Percentiles rank a stretch among this genome's conserved stretches.
phyloP scores from a whole-genome alignment of 2,113 vertebrate genomes.

The Chaenocephalus aceratus region DNA sequence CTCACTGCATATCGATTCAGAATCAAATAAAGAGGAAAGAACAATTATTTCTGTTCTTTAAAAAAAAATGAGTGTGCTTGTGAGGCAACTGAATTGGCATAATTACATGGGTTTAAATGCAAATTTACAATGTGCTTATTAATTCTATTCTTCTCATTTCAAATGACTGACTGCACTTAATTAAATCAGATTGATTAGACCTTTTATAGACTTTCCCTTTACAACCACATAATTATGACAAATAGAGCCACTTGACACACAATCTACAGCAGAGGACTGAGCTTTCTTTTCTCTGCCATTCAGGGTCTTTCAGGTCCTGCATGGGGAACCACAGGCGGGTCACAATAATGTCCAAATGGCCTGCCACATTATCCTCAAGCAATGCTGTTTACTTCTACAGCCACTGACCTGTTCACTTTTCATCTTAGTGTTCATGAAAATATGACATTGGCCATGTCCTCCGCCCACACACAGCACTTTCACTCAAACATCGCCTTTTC shows the following conservation, averaged over 20 bases:
- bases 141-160: conserved; percentile 89
- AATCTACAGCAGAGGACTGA: conserved; percentile 68
- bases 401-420: conserved; percentile 29
- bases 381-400: conserved; percentile 41
- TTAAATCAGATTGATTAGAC: conserved; percentile 90
- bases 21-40: conserved; percentile 48
- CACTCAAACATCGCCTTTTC: conserved; percentile 5
- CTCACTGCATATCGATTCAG: conserved; percentile 30
- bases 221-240: conserved; percentile 88
- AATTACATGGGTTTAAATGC: conserved; percentile 87
- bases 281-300: conserved; percentile 63
- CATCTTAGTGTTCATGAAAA: conserved; percentile 26
- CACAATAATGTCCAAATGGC: conserved; percentile 19
- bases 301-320: conserved; percentile 46
- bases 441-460: conserved; percentile 37
- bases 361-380: conserved; percentile 25
- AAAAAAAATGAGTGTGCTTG: conserved; percentile 70
- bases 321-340: conserved; percentile 23
- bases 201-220: conserved; percentile 85
- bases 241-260: conserved; percentile 85
- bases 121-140: conserved; percentile 89
- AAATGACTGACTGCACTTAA: conserved; percentile 89
- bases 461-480: conserved; percentile 5
- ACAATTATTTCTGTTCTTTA: conserved; percentile 53
- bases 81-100: conserved; percentile 82